Evolutionary conservation across 2,888 invertebrate genomes (phyloP).

Genomic region (Micoletzkya japonica): DNA sequence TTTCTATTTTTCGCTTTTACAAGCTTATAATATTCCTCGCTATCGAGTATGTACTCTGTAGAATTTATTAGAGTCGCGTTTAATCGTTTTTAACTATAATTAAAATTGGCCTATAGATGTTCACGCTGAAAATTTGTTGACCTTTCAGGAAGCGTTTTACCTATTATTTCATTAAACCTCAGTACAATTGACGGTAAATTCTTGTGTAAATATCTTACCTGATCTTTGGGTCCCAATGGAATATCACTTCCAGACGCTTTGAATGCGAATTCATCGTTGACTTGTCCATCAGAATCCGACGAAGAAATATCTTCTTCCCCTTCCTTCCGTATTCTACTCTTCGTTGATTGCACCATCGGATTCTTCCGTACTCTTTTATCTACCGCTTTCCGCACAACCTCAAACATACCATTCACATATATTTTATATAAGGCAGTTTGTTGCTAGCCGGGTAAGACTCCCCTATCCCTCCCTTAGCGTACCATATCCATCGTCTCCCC

Average conservation of each 20-base stretch:
- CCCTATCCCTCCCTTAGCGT: neutral
- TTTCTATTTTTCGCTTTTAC: too few species aligned
- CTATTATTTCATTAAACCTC: neutral
- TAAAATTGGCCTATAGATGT: neutral
- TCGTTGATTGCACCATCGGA: constrained; percentile 45
- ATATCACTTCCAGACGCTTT: constrained; percentile 15
- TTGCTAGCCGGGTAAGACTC: too few species aligned
- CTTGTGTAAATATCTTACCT: constrained; percentile 7
- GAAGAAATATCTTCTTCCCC: constrained; percentile 8
- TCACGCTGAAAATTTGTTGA: neutral
- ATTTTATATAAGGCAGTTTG: too few species aligned
- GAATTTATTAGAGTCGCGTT: too few species aligned
- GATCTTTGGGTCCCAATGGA: constrained; percentile 22
- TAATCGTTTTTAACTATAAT: neutral
- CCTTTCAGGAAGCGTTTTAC: neutral
- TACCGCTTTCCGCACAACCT: constrained; percentile 33
- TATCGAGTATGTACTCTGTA: too few species aligned
- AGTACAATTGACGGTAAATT: neutral
- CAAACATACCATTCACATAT: constrained; percentile 1
- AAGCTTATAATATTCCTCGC: too few species aligned
- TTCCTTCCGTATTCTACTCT: neutral
- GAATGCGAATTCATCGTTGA: constrained; percentile 27
- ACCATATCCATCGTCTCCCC: too few species aligned
- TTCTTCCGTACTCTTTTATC: constrained; percentile 37
- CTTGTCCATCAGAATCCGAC: constrained; percentile 32